Conservation (phyloP, 1,140 invertebrate species). For the Aricia agestis region DNA sequence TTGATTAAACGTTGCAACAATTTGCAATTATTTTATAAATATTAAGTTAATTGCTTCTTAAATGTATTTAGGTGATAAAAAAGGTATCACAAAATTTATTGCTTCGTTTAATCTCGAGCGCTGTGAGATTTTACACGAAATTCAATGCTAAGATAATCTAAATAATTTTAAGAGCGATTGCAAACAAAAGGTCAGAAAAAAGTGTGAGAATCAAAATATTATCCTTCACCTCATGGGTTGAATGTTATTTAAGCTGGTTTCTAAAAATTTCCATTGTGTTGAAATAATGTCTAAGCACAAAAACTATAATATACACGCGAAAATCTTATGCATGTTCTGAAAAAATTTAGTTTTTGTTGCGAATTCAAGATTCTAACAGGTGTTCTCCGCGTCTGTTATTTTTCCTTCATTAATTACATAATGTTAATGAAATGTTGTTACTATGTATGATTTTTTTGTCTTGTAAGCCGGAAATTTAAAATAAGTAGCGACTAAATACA, state of each 20-base stretch:
- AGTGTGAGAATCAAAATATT: constrained; percentile 5
- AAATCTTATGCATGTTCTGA: not conserved
- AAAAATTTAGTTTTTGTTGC: not conserved
- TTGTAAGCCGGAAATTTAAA: not conserved
- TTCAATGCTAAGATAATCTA: constrained; percentile 13
- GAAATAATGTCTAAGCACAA: not conserved
- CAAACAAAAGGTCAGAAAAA: constrained; percentile 14
- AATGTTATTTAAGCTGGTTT: constrained; percentile 5
- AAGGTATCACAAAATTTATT: not conserved
- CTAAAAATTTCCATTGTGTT: constrained; percentile 1
- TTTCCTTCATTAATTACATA: not conserved
- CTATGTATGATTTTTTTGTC: not conserved
- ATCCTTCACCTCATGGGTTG: constrained; percentile 11
- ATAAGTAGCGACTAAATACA: no score
- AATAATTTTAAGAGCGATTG: constrained; percentile 9
- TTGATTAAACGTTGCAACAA: not conserved
- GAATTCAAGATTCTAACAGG: not conserved
- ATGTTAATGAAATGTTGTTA: not conserved
- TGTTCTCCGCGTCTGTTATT: not conserved
- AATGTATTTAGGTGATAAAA: not conserved
- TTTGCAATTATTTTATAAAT: not conserved
- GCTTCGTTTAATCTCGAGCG: not conserved
- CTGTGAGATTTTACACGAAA: not conserved
- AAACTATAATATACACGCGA: not conserved
- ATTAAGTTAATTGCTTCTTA: not conserved